phyloP scores from a whole-genome alignment of 2,797 vertebrate genomes.

The Ambastaia sidthimunki region DNA sequence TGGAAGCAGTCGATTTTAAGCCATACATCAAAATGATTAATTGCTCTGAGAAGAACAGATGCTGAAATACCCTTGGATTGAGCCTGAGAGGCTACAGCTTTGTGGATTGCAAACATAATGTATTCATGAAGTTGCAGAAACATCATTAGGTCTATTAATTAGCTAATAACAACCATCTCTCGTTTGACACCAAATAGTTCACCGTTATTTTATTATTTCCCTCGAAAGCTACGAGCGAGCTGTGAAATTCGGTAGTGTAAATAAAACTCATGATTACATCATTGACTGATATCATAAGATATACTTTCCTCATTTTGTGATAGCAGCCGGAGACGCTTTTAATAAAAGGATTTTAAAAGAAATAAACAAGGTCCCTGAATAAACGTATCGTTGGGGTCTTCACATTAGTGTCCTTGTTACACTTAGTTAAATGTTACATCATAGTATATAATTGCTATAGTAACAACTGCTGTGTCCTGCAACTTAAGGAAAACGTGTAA shows the following conservation, averaged over 20 bases:
- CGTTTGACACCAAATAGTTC: conserved; percentile 31
- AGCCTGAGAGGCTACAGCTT: conserved; percentile 80
- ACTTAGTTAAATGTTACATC: background rate
- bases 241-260: conserved; percentile 45
- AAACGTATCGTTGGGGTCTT: background rate
- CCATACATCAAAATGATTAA: conserved; percentile 99
- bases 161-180: conserved; percentile 74
- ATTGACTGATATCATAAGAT: conserved; percentile 15
- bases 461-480: background rate
- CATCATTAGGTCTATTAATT: conserved; percentile 89
- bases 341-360: background rate
- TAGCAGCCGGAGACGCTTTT: background rate
- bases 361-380: background rate
- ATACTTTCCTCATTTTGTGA: background rate
- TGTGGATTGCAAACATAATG: conserved; percentile 85
- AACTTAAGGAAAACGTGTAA: background rate
- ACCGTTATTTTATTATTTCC: conserved; percentile 50
- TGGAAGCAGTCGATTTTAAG: conserved; percentile 93
- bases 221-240: conserved; percentile 29
- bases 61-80: conserved; percentile 91
- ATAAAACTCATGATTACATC: conserved; percentile 46
- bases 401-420: background rate
- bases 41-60: conserved; percentile 97
- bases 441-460: background rate
- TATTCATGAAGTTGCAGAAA: conserved; percentile 88